Conservation (phyloP, 2,888 invertebrate species). For the Zonitis immaculata region DNA sequence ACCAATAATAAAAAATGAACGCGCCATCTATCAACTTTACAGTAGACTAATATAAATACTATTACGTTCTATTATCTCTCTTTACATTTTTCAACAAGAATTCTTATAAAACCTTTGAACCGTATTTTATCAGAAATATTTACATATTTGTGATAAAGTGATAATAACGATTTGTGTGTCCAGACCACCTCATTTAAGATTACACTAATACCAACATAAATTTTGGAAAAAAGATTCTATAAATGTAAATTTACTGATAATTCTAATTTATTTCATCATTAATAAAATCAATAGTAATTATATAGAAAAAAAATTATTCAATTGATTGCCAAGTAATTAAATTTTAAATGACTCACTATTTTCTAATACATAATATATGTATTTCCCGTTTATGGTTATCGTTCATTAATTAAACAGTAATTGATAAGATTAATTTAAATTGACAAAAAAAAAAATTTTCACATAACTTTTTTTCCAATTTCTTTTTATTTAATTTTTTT, state of each 20-base stretch:
- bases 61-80: too few relatives aligned
- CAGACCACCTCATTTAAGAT: neutral
- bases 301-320: too few relatives aligned
- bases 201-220: neutral
- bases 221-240: too few relatives aligned
- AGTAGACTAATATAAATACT: too few relatives aligned
- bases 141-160: slow-evolving; percentile 3
- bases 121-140: neutral
- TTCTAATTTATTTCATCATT: neutral
- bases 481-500: too few relatives aligned
- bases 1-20: too few relatives aligned
- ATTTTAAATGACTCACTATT: neutral
- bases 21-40: too few relatives aligned
- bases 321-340: neutral
- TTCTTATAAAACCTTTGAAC: neutral
- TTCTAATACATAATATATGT: neutral
- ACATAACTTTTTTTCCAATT: too few relatives aligned
- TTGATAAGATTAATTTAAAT: neutral
- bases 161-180: slow-evolving; percentile 2
- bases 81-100: neutral
- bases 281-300: neutral
- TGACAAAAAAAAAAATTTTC: neutral
- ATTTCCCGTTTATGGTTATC: neutral
- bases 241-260: neutral
- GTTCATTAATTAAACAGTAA: neutral